Evolutionary conservation across 2,113 vertebrate genomes (phyloP).

Genomic region (Takifugu bimaculatus): DNA sequence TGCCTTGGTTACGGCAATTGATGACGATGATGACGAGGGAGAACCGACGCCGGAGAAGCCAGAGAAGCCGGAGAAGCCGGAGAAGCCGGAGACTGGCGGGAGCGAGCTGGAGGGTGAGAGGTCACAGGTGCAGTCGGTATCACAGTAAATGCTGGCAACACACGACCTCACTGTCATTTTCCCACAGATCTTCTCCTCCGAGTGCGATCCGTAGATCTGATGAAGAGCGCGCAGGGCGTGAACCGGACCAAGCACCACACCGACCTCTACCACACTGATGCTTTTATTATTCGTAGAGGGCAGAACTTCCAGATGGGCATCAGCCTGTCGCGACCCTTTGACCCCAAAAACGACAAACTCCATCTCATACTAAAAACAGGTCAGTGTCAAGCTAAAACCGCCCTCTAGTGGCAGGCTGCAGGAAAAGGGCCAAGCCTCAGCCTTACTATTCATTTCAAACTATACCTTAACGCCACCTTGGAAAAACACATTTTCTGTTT

Average conservation of each 20-base stretch:
- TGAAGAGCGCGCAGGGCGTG: slow-evolving; percentile 61
- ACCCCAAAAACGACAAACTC: slow-evolving; percentile 67
- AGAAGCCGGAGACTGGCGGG: slow-evolving; percentile 31
- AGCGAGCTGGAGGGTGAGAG: slow-evolving; percentile 45
- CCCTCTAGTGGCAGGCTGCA: no score
- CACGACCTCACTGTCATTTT: slow-evolving; percentile 13
- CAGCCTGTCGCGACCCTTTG: slow-evolving; percentile 72
- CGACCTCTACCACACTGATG: slow-evolving; percentile 69
- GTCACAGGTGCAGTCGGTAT: background rate
- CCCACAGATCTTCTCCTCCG: slow-evolving; percentile 71
- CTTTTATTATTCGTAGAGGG: slow-evolving; percentile 80
- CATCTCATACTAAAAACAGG: slow-evolving; percentile 79
- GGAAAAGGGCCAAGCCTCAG: no score
- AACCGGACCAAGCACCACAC: slow-evolving; percentile 81
- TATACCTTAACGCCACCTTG: no score
- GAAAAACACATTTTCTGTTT: no score
- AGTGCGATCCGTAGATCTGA: slow-evolving; percentile 75
- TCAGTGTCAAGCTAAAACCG: slow-evolving; percentile 37
- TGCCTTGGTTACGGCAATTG: slow-evolving; percentile 12
- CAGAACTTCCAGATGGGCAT: slow-evolving; percentile 79
- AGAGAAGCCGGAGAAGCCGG: no score
- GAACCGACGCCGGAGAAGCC: background rate
- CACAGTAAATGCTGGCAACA: background rate
- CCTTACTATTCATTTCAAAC: no score
- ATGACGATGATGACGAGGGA: background rate